phyloP scores from a whole-genome alignment of 2,888 invertebrate species.

The Apamea anceps region DNA sequence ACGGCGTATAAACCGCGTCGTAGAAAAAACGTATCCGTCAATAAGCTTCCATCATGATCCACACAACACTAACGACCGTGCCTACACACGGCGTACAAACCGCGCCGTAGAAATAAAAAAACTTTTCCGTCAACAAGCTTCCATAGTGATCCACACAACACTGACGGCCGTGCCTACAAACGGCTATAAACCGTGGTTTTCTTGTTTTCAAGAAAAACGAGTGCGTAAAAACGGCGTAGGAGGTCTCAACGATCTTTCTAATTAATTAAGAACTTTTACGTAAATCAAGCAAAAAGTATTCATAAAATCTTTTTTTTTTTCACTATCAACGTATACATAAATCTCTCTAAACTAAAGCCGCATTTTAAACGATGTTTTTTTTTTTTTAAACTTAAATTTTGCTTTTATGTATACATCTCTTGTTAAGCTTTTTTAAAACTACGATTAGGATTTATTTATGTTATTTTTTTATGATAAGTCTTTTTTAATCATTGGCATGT shows the following conservation, averaged over 20 bases:
- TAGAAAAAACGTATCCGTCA: background rate
- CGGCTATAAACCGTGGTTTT: background rate
- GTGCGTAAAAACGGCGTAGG: background rate
- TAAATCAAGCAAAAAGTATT: background rate
- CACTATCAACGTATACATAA: background rate
- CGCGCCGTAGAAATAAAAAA: no score
- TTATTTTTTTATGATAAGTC: background rate
- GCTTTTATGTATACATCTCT: background rate
- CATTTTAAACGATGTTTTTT: background rate
- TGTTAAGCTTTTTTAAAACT: background rate
- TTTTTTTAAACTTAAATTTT: background rate
- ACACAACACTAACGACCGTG: background rate
- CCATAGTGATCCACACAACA: no score
- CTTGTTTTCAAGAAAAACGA: background rate
- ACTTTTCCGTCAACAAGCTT: no score
- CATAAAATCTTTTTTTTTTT: background rate
- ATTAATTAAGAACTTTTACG: slow-evolving; percentile 37
- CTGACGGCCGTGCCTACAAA: no score
- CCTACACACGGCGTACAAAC: background rate
- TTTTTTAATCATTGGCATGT: background rate
- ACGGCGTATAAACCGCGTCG: background rate
- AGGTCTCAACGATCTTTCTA: slow-evolving; percentile 35
- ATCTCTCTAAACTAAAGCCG: background rate
- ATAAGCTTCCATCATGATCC: background rate
- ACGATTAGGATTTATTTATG: background rate